Percentiles rank a stretch among this genome's conserved stretches.
Conservation (phyloP, 2,888 invertebrate species). For the Encarsia formosa region DNA sequence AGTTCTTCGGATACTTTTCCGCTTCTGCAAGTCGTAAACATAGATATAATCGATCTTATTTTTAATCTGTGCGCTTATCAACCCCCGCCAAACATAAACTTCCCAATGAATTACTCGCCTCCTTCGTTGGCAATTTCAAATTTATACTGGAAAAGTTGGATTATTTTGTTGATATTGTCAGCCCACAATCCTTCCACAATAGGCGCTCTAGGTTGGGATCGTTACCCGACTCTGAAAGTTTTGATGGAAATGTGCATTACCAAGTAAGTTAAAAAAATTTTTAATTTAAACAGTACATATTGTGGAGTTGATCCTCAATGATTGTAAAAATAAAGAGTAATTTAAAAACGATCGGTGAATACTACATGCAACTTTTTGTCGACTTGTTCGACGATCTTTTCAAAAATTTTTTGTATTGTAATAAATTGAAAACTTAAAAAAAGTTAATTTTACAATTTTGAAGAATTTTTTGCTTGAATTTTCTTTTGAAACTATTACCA, state of each 20-base stretch:
- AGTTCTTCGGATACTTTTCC: conserved; percentile 69
- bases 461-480: too few relatives aligned
- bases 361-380: too few relatives aligned
- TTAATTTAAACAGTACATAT: too few relatives aligned
- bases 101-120: conserved; percentile 80
- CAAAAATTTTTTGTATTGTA: too few relatives aligned
- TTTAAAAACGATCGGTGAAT: too few relatives aligned
- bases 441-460: too few relatives aligned
- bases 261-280: conserved; percentile 62
- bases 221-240: conserved; percentile 84
- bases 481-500: not conserved
- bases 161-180: conserved; percentile 77
- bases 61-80: conserved; percentile 88
- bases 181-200: conserved; percentile 89
- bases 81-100: conserved; percentile 85
- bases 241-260: conserved; percentile 97
- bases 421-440: too few relatives aligned
- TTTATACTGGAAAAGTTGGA: conserved; percentile 94
- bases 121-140: conserved; percentile 88
- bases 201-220: conserved; percentile 82
- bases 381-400: too few relatives aligned
- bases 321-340: too few relatives aligned
- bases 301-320: too few relatives aligned
- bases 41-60: conserved; percentile 83
- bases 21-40: conserved; percentile 71